Evolutionary conservation across 2,888 invertebrate species (phyloP).

Genomic region (Syrphus vitripennis): DNA sequence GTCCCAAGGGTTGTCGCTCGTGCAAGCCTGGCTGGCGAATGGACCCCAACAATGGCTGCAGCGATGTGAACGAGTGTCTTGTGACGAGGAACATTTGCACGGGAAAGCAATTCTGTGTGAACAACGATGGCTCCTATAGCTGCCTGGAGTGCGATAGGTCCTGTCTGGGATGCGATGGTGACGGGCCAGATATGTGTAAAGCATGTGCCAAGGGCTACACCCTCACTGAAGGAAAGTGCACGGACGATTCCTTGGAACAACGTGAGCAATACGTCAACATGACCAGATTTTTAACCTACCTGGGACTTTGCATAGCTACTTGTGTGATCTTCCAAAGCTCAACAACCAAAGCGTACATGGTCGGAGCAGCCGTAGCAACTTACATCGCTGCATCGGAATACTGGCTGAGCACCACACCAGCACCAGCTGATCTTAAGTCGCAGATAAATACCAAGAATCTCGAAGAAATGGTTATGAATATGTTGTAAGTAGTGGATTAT

Average conservation of each 20-base stretch:
- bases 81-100: conserved; percentile 82
- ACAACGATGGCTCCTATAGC: conserved; percentile 91
- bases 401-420: conserved; percentile 81
- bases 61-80: conserved; percentile 93
- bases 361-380: conserved; percentile 89
- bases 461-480: conserved; percentile 80
- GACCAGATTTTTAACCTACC: conserved; percentile 91
- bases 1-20: conserved; percentile 85
- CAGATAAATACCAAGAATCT: conserved; percentile 79
- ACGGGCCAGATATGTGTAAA: conserved; percentile 95
- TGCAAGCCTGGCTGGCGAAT: conserved; percentile 88
- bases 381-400: conserved; percentile 95
- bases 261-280: conserved; percentile 84
- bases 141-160: conserved; percentile 92
- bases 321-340: conserved; percentile 93
- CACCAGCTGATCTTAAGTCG: conserved; percentile 76
- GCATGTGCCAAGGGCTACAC: conserved; percentile 89
- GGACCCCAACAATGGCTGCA: conserved; percentile 89
- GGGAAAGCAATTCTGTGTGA: conserved; percentile 91
- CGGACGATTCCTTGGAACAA: conserved; percentile 82
- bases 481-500: conserved; percentile 72
- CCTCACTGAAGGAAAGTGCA: conserved; percentile 88
- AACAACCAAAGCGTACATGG: conserved; percentile 87
- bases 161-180: conserved; percentile 92
- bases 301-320: conserved; percentile 92